Percentiles rank a stretch among this genome's conserved stretches.
Conservation (phyloP, 2,888 invertebrate species). For the Panopea generosa region DNA sequence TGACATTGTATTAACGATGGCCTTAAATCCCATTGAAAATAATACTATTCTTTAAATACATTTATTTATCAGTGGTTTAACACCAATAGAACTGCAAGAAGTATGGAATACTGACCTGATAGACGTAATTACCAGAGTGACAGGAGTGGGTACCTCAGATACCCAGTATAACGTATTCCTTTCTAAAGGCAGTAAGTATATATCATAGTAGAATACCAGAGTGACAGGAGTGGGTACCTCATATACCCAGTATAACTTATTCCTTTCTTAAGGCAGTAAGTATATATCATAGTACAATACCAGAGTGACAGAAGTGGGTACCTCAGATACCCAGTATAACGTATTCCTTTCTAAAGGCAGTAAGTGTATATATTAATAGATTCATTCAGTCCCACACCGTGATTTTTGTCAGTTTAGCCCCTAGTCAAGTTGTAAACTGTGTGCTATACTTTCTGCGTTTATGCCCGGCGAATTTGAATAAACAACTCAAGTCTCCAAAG, state of each 20-base stretch:
- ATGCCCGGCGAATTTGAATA: too few relatives aligned
- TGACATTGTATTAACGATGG: too few relatives aligned
- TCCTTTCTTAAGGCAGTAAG: slow-evolving; percentile 21
- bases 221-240: slow-evolving; percentile 35
- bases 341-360: slow-evolving; percentile 39
- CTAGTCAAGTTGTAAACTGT: too few relatives aligned
- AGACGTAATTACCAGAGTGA: slow-evolving; percentile 48
- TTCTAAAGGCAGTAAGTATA: slow-evolving; percentile 6
- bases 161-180: slow-evolving; percentile 52
- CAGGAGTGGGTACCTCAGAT: slow-evolving; percentile 24
- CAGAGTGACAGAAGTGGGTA: slow-evolving; percentile 36
- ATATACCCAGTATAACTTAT: slow-evolving; percentile 48
- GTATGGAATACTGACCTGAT: slow-evolving; percentile 32
- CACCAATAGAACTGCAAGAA: slow-evolving; percentile 27
- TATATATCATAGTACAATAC: too few relatives aligned
- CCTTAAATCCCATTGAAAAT: too few relatives aligned
- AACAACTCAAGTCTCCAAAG: too few relatives aligned
- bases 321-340: slow-evolving; percentile 36
- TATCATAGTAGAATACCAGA: too few relatives aligned
- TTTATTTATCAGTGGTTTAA: slow-evolving; percentile 43
- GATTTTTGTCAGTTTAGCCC: too few relatives aligned
- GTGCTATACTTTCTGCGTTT: too few relatives aligned
- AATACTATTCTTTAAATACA: too few relatives aligned
- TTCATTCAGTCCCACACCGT: too few relatives aligned
- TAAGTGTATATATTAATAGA: too few relatives aligned